Evolutionary conservation across 2,113 vertebrate species (phyloP), one percentile per base, ranked within the genome.

Genomic region (Pseudopipra pipra): DNA sequence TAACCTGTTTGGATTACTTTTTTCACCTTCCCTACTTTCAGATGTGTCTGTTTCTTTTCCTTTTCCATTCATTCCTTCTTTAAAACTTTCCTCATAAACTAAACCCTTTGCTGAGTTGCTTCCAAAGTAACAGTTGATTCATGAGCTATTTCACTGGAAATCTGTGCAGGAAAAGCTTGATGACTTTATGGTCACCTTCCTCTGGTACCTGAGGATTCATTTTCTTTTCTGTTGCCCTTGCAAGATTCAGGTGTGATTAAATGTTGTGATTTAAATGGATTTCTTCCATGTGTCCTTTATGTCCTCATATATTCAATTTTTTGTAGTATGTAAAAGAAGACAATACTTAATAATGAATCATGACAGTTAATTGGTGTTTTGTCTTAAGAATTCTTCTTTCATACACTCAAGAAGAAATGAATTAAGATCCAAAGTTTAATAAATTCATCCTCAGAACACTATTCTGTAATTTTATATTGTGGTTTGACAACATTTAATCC

Each of bases 401-500:
- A 72, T 85, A 63, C 33, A 58, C 74, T 85, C n/a, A 23, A 91
- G 79, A 72, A 97, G 83, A 96, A 91, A 86, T 91, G 21, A 87
- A 96, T 94, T 87, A 76, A 95, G 96, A 90, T 89, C 21, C 75
- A 70, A 85, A 87, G 90, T 96, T 96, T 89, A 96, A 96, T 94
- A 95, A 94, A 94, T 93, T 85, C 73, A 93, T 93, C 47, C 54
- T 96, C 90, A 87, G 90, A 96, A 91, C 85, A 37, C 96, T 90
- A 79, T 96, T 94, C 84, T 93, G 76, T 96, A 89, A 90, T 95
- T 98, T 95, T 8, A 8, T 89, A 81, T 96, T 97, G 84, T 22
- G 27, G 44, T 94, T 96, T 33, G 33, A 95, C 96, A 97, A 95
- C 78, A 83, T 96, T 97, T 97, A 98, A 97, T 97, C 95, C 94